These are phyloP conservation scores for Heliconius himera DNA, from an alignment of 1,140 invertebrate genomes.

Conservation along the genomic window DNA sequence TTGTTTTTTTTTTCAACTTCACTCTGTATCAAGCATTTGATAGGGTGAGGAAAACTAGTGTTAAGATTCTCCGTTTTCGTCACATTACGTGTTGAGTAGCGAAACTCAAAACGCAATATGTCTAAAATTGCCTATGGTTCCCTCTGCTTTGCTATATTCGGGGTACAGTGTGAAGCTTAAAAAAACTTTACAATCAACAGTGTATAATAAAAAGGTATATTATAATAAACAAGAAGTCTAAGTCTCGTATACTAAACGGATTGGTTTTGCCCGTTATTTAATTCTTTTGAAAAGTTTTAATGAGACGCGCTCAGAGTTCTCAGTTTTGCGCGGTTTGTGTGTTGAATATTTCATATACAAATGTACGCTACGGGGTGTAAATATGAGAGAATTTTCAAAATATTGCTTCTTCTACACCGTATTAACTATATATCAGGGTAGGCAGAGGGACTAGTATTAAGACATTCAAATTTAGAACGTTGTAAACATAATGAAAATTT, in stretches of 20 bases:
- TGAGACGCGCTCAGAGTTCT: slow-evolving; percentile 26
- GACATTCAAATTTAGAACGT: not conserved
- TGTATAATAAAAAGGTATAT: not conserved
- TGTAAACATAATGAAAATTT: too few relatives aligned
- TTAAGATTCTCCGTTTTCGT: not conserved
- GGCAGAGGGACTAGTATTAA: not conserved
- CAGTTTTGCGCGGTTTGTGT: slow-evolving; percentile 25
- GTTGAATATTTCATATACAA: not conserved
- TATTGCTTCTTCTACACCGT: not conserved
- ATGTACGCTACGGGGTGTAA: not conserved
- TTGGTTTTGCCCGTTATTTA: slow-evolving; percentile 28
- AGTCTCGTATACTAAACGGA: slow-evolving; percentile 23
- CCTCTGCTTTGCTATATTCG: too few relatives aligned
- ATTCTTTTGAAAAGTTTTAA: slow-evolving; percentile 33
- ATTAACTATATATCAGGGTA: not conserved
- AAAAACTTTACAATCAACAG: not conserved
- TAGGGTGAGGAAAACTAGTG: not conserved
- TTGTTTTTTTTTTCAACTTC: not conserved
- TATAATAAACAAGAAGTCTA: not conserved
- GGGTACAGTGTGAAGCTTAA: not conserved
- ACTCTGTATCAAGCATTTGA: not conserved
- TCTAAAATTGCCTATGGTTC: too few relatives aligned
- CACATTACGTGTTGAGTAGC: too few relatives aligned
- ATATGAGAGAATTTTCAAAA: not conserved
- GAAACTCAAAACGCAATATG: too few relatives aligned